Conservation (phyloP, 2,113 vertebrate species). For the Helogale parvula region DNA sequence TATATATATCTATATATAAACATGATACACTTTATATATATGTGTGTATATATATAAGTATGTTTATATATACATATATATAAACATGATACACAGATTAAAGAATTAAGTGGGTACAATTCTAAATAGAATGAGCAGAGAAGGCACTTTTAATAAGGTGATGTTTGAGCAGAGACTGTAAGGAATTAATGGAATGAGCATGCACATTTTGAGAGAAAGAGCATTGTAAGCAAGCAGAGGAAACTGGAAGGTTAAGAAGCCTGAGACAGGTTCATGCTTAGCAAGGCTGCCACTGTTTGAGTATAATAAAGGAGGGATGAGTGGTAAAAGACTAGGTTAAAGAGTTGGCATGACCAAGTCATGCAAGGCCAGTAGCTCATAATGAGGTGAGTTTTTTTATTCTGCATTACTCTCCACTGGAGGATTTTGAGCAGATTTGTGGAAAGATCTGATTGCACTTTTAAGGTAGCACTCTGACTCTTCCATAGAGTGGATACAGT, state of each 20-base stretch:
- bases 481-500: not conserved
- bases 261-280: not conserved
- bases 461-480: not conserved
- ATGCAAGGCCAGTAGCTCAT: not conserved
- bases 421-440: not conserved
- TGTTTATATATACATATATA: too few species aligned
- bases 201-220: not conserved
- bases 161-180: not conserved
- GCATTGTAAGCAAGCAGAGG: not conserved
- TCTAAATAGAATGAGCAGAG: not conserved
- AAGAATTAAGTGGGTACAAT: not conserved
- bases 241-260: not conserved
- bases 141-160: not conserved
- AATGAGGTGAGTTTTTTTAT: not conserved
- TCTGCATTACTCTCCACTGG: not conserved
- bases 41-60: too few species aligned
- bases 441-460: not conserved
- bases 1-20: not conserved
- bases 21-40: not conserved
- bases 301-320: not conserved
- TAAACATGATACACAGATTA: not conserved
- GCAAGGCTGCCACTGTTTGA: not conserved
- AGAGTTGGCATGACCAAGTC: not conserved
- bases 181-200: not conserved
- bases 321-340: too few species aligned